Evolutionary conservation across 2,113 vertebrate species (phyloP).

Genomic region (Glareola pratincola): DNA sequence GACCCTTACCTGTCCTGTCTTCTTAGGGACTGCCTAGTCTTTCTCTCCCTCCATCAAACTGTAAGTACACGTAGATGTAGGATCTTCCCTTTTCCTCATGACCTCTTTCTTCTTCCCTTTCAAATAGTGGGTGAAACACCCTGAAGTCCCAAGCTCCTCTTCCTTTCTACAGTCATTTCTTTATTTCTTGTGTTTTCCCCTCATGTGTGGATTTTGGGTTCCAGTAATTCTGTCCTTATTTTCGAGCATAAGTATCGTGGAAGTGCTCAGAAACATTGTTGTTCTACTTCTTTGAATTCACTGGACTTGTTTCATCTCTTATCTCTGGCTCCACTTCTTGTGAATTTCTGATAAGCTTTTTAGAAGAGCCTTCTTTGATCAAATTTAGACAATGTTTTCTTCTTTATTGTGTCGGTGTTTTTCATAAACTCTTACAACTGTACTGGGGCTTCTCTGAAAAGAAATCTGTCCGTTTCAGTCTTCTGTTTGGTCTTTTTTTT

Average conservation of each 20-base stretch:
- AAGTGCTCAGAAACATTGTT: background rate
- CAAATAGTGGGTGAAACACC: background rate
- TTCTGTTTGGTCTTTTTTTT: background rate
- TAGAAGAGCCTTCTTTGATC: background rate
- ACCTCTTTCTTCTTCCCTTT: background rate
- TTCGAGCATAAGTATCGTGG: background rate
- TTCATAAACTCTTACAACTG: background rate
- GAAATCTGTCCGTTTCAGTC: background rate
- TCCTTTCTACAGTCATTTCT: background rate
- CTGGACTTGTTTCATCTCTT: background rate
- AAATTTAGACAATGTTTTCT: background rate
- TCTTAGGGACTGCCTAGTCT: background rate
- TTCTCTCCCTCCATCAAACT: constrained; percentile 58
- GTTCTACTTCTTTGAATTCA: background rate
- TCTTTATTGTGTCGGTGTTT: background rate
- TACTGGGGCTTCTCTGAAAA: background rate
- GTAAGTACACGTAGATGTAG: constrained; percentile 51
- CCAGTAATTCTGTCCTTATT: background rate
- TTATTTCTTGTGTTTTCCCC: background rate
- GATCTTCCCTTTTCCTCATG: background rate
- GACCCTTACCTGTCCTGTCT: background rate
- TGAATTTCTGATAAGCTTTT: background rate
- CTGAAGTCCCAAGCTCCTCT: background rate
- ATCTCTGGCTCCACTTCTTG: background rate
- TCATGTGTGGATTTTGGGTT: background rate